Evolutionary conservation across 2,888 invertebrate species (phyloP).

Genomic region (Lasioglossum villosulum): DNA sequence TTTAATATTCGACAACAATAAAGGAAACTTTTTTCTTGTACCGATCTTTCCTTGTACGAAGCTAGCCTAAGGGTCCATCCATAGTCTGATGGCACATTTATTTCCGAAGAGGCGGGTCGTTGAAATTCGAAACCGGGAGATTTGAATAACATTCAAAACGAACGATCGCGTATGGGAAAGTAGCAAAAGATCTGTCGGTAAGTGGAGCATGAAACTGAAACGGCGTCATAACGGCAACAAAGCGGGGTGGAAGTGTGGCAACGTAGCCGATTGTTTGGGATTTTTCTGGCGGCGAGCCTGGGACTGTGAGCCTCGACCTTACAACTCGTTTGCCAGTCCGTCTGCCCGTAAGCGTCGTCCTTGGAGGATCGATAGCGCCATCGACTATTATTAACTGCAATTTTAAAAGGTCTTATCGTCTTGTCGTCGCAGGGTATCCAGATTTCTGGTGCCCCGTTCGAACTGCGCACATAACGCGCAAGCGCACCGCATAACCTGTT

Average conservation of each 20-base stretch:
- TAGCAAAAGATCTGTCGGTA: conserved; percentile 69
- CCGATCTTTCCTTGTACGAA: background rate
- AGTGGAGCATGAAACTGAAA: conserved; percentile 80
- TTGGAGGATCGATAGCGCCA: conserved; percentile 71
- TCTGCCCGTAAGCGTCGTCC: conserved; percentile 64
- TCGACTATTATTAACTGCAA: conserved; percentile 58
- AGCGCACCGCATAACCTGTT: conserved; percentile 11
- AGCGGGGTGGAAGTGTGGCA: conserved; percentile 70
- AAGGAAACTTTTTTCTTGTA: background rate
- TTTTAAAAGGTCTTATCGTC: conserved; percentile 50
- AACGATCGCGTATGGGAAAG: conserved; percentile 61
- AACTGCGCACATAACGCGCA: background rate
- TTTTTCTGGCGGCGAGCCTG: conserved; percentile 76
- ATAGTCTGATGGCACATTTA: background rate
- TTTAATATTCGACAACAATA: background rate
- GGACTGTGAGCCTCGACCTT: conserved; percentile 66
- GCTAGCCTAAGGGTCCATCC: background rate
- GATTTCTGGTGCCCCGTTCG: conserved; percentile 6
- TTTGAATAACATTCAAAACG: conserved; percentile 31
- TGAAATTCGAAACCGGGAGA: background rate
- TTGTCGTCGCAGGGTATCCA: conserved; percentile 16
- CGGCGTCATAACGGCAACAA: conserved; percentile 73
- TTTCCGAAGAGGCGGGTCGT: conserved; percentile 25
- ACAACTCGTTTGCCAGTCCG: conserved; percentile 64
- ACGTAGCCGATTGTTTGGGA: conserved; percentile 81